Evolutionary conservation across 2,888 invertebrate genomes (phyloP).

Genomic region (Drosophila leonis): DNA sequence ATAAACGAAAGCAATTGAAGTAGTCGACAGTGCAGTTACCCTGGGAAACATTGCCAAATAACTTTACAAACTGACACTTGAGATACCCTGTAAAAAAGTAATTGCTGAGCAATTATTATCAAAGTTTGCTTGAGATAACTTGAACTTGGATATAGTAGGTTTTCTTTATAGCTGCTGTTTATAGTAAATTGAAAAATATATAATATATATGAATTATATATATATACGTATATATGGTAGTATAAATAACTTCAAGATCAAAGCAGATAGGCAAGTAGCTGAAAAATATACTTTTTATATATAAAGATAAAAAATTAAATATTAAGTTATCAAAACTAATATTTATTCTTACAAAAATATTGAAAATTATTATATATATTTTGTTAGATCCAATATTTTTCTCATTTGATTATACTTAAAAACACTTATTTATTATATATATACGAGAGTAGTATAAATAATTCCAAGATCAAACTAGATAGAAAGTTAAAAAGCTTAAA

Average conservation of each 20-base stretch:
- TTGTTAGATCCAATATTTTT: too few species aligned
- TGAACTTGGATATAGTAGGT: background rate
- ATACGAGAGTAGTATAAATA: background rate
- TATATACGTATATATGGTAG: too few species aligned
- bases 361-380: too few species aligned
- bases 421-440: too few species aligned
- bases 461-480: background rate
- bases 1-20: background rate
- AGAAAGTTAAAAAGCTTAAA: background rate
- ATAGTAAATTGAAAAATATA: background rate
- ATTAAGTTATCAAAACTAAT: too few species aligned
- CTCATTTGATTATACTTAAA: too few species aligned
- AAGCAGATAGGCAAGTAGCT: too few species aligned
- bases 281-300: too few species aligned
- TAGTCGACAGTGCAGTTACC: conserved; percentile 1
- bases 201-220: too few species aligned
- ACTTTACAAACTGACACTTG: background rate
- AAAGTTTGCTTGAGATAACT: background rate
- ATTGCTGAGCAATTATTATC: background rate
- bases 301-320: too few species aligned
- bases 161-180: background rate
- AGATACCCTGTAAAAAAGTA: background rate
- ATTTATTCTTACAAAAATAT: too few species aligned
- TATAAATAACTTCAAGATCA: too few species aligned
- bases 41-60: background rate